Base-by-base conservation (phyloP, 2,888 invertebrate species). In the Clunio marinus region DNA sequence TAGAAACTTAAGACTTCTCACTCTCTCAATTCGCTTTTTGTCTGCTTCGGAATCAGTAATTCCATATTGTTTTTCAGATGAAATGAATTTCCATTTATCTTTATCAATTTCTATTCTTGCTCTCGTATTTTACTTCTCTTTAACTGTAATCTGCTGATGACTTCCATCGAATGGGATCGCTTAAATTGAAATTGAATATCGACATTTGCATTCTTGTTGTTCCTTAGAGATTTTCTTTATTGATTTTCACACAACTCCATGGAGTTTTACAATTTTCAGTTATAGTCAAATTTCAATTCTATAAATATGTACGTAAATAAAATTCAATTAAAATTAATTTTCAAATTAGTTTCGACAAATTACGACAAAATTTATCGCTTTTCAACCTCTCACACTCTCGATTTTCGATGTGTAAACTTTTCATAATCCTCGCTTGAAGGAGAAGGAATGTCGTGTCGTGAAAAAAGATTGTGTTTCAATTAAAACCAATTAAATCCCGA, bases 61-160 rank as follows among this genome's bases (percentile, higher is more conserved):
- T 65, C 46, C 63, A 46, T n/a, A 46, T 46, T 46, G 45, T 45
- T 65, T 65, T 22, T 65, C 46, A 65, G 27, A 25, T 27, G 45
- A 46, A 63, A 63, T 63, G 37, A 41, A 63, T 63, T 63, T 63
- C 45, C 45, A 65, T 65, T 65, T 65, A 65, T 65, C 63, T 65
- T 46, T 65, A 65, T 63, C 63, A 63, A 46, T 13, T 20, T 60
- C 58, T n/a, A 8, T 27, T 58, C 28, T 32, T 58, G 28, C 20
- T 32, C 20, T 32, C 59, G 15, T 41, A 4, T 15, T 15, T 41
- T 2, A n/a, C 59, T 20, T 58, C 58, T 58, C 58, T 51, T 51
- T 51, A 22, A 20, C 60, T 62, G 62, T 62, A 62, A 62, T 62
- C 62, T 37, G 59, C 41, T 62, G 62, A 62, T 62, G 41, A 62